Base-by-base conservation (phyloP, 2,888 invertebrate genomes). In the Lamellibrachia satsuma region DNA sequence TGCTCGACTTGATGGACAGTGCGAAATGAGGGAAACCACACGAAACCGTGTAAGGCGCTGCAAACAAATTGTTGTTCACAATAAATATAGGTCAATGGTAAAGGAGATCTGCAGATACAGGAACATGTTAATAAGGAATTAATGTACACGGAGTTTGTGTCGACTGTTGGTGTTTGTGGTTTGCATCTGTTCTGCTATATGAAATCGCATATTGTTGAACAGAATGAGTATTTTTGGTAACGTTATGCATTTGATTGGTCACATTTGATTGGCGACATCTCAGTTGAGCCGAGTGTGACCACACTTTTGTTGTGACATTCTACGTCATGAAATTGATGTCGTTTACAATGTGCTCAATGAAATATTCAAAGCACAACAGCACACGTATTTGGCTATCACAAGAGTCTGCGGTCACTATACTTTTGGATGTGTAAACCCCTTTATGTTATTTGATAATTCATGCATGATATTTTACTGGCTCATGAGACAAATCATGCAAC, bases 1-100 rank as follows among this genome's bases (percentile, higher is more conserved):
- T 96, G 15, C 94, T 96, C 7, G 96, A 96, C 93, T 94, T 96
- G 39, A 96, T 96, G 96, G 96, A 96, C 94, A 95, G 93, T 90
- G 94, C 93, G 0, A n/a, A 93, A 52, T 93, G 91, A 93, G 39
- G 9, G 11, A 4, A 8, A 2, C 52, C 4, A 8, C 57, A 8
- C 57, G 11, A 8, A 8, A 3, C 57, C 57, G 39, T 7, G 11
- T 15, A 8, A 57, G 57, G 57, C 57, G 7, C 15, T 15, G 75
- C 1, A n/a, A 75, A 15, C 75, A 75, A 11, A 75, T n/a, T 22
- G 15, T 75, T 75, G 75, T n/a, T 22, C 75, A 75, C 75, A 75
- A n/a, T 75, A 11, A 75, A 75, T 22, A 75, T 22, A 75, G 22
- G 75, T 11, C 22, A 39, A 22, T 75, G 22, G 22, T 15, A 75